These are phyloP conservation scores for Holacanthella duospinosa DNA, from an alignment of 2,888 invertebrate species.

Conservation along the genomic window DNA sequence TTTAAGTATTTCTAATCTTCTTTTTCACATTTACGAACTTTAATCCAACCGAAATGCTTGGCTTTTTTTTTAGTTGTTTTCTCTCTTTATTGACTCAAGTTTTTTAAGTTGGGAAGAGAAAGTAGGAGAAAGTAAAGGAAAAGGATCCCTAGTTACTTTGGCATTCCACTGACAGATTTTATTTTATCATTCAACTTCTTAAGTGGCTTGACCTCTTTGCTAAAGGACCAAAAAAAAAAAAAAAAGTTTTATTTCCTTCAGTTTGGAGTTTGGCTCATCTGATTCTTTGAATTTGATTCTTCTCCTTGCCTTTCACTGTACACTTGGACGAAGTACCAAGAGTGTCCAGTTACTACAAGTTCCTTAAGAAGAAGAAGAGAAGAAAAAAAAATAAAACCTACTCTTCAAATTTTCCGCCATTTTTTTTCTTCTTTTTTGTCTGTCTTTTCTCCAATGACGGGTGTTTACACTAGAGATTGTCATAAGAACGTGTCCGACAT, in stretches of 20 bases:
- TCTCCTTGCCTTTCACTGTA: slow-evolving; percentile 5
- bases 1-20: slow-evolving; percentile 5
- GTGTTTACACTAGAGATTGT: slow-evolving; percentile 20
- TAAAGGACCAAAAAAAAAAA: not conserved
- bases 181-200: slow-evolving; percentile 1
- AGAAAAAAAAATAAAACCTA: too few relatives aligned
- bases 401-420: slow-evolving; percentile 11
- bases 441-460: slow-evolving; percentile 12
- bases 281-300: slow-evolving; percentile 8
- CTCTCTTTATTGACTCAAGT: not conserved
- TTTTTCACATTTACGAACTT: not conserved
- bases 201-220: slow-evolving; percentile 3
- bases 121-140: not conserved
- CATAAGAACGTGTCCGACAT: slow-evolving; percentile 23
- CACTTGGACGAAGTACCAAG: not conserved
- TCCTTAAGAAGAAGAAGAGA: slow-evolving; percentile 6
- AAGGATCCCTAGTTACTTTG: too few relatives aligned
- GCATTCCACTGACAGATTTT: not conserved
- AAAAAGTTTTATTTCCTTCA: not conserved
- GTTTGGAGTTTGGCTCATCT: not conserved
- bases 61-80: not conserved
- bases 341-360: not conserved
- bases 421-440: not conserved
- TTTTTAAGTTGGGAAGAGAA: not conserved
- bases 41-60: not conserved